Conservation (phyloP, 2,113 vertebrate species). For the Notothenia rossii region DNA sequence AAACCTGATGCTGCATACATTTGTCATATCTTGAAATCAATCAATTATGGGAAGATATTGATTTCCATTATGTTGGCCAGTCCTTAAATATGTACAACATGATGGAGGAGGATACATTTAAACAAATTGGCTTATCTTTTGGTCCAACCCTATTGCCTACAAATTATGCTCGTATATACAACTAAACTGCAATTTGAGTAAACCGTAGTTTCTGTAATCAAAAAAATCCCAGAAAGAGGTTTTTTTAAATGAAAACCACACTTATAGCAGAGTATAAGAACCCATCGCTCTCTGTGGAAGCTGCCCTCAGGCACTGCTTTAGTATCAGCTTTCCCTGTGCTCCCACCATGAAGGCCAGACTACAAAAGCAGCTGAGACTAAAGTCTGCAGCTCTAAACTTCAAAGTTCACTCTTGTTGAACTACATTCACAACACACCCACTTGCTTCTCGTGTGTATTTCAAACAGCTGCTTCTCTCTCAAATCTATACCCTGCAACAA, state of each 20-base stretch:
- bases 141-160: no score
- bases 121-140: no score
- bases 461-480: conserved; percentile 19
- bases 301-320: conserved; percentile 24
- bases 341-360: conserved; percentile 39
- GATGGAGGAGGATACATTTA: not conserved
- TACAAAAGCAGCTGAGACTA: conserved; percentile 18
- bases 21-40: no score
- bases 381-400: conserved; percentile 45
- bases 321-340: conserved; percentile 51
- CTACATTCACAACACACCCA: not conserved
- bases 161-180: no score
- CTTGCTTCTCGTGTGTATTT: conserved; percentile 23
- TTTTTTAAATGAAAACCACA: conserved; percentile 44
- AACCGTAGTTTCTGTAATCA: no score
- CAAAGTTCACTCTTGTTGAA: conserved; percentile 57
- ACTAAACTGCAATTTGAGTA: no score
- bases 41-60: not conserved
- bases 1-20: not conserved
- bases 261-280: not conserved
- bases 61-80: not conserved
- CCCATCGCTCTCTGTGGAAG: conserved; percentile 44
- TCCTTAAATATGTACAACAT: not conserved
- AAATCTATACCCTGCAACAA: not conserved
- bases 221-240: not conserved